Evolutionary conservation across 2,797 vertebrate species (phyloP), one percentile per base, ranked within the genome.

Genomic region (Notolabrus celidotus): DNA sequence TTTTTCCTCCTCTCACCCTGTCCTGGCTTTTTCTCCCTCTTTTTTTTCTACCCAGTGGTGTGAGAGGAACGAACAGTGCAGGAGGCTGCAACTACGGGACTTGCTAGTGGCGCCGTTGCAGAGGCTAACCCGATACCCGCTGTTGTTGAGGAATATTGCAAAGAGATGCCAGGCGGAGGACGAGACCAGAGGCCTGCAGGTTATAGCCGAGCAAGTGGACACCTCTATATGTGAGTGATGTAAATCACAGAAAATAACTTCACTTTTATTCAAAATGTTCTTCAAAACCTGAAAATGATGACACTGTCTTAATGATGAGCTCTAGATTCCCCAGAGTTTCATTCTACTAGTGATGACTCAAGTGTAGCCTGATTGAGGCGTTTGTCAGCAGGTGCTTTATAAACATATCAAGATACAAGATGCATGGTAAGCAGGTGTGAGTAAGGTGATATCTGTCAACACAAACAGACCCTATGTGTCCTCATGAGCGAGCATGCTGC

Each of bases 81-180:
- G 93, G 22, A 86, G 93, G 58, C 92, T 97, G 46, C 96, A 91
- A 34, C 85, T 97, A 33, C 86, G 94, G 0, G 96, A 99, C 89
- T 91, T 98, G 75, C 79, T 98, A 72, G 96, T 97, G 29, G 94
- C 92, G 12, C 96, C 95, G 0, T 73, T 98, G 52, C 96, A 98
- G 88, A 90, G 95, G 54, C 84, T 98, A 34, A 98, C 94, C 0
- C 90, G 92, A n/a, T 97, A 97, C 71, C 96, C 97, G 0, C 92
- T 97, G 62, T 69, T 99, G 86, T 67, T 97, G 69, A 93, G 94
- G 86, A 98, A 96, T 67, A 93, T 98, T 19, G 95, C 93, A 38
- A 96, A 95, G 83, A 93, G 93, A 65, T 95, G 93, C 67, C 78
- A 75, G 36, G 82, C 79, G 0, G 73, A 94, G 54, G 88, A 72